Evolutionary conservation across 2,113 vertebrate species (phyloP).

Genomic region (Malurus elegans): DNA sequence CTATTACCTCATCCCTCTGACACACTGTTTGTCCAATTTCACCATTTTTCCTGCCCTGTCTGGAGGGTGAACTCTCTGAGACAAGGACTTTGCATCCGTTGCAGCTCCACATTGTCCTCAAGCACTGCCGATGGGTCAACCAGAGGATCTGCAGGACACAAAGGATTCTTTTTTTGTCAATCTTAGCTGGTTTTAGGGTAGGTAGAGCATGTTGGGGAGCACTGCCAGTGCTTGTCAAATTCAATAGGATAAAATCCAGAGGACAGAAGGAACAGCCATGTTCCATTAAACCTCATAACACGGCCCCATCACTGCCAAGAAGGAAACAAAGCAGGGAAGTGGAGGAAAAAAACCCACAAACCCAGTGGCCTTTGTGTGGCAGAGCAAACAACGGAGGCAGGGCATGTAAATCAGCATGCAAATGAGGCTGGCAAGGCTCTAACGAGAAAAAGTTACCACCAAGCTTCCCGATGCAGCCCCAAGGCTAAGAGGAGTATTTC

Average conservation of each 20-base stretch:
- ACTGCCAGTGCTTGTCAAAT: background rate
- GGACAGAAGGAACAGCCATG: background rate
- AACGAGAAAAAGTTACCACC: background rate
- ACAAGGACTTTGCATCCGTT: background rate
- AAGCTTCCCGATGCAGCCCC: background rate
- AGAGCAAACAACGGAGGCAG: background rate
- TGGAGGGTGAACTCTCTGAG: background rate
- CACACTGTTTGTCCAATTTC: background rate
- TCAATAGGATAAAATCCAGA: background rate
- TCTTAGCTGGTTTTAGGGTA: background rate
- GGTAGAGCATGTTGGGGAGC: background rate
- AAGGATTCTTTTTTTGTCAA: background rate
- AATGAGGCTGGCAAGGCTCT: constrained; percentile 22
- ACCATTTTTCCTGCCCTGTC: background rate
- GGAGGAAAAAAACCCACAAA: background rate
- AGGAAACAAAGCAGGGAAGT: background rate
- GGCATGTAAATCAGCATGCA: background rate
- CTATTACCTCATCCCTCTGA: constrained; percentile 62
- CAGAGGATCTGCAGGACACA: background rate
- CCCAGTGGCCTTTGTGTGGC: background rate
- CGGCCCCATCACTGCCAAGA: fast-evolving
- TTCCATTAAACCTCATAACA: background rate
- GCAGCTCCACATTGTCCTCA: background rate
- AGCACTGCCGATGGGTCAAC: fast-evolving
- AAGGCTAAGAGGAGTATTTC: constrained; percentile 19